These are phyloP conservation scores for Chiridota heheva DNA, from an alignment of 35 echinoderm and acorn worm genomes.

Conservation along the genomic window DNA sequence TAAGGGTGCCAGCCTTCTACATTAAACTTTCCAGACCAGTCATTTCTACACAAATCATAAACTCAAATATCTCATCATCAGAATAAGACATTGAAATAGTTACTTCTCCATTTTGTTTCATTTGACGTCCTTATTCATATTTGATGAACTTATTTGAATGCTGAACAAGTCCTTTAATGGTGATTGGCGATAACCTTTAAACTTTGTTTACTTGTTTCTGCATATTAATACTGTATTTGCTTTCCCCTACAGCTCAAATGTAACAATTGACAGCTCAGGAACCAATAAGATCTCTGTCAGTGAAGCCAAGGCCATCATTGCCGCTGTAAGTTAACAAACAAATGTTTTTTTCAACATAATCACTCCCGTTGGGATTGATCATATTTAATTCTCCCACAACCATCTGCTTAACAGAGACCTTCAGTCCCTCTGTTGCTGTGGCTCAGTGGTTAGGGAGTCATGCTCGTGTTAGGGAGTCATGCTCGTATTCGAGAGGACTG, in stretches of 20 bases:
- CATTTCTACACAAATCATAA: no score
- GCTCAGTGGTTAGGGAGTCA: not conserved
- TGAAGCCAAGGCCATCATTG: constrained; percentile 24
- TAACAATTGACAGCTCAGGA: constrained; percentile 7
- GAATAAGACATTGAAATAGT: not conserved
- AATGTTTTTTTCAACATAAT: not conserved
- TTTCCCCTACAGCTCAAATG: constrained; percentile 39
- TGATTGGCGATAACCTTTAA: not conserved
- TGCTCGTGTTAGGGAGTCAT: no score
- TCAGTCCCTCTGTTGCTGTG: not conserved
- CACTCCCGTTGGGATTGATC: not conserved
- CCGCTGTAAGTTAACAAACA: constrained; percentile 26
- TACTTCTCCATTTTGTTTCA: not conserved
- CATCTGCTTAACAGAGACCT: not conserved
- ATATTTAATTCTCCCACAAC: not conserved
- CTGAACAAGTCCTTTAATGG: not conserved
- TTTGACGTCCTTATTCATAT: not conserved
- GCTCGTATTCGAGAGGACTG: no score
- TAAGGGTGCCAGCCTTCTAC: no score
- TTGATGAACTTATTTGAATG: not conserved
- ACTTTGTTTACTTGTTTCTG: not conserved
- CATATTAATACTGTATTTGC: not conserved
- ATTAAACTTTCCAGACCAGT: no score
- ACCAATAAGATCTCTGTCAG: constrained; percentile 19
- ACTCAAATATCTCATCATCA: not conserved